These are phyloP conservation scores for Erpetoichthys calabaricus DNA, from an alignment of 2,797 vertebrate species.

Conservation along the genomic window DNA sequence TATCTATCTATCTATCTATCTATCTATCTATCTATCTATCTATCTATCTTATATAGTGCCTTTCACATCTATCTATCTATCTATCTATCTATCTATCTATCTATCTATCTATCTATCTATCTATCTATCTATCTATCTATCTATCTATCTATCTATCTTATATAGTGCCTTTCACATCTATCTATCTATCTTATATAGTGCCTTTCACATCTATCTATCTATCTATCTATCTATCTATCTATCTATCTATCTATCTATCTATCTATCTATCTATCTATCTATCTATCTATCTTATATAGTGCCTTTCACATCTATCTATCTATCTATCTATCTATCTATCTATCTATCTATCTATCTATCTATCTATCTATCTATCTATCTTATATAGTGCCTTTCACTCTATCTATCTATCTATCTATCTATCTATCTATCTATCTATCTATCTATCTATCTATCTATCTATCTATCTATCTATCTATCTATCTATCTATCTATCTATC, in stretches of 20 bases:
- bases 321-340: background rate
- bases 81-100: background rate
- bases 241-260: background rate
- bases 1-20: no score
- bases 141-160: background rate
- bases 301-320: no score
- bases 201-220: background rate
- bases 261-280: background rate
- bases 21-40: no score
- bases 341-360: background rate
- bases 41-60: no score
- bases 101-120: background rate
- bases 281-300: background rate
- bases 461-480: no score
- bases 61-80: background rate
- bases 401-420: background rate
- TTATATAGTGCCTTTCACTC: no score
- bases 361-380: background rate
- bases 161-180: no score
- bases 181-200: background rate
- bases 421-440: background rate
- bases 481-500: no score
- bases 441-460: no score
- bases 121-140: background rate
- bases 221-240: background rate